Percentiles rank a stretch among this genome's conserved stretches.
phyloP scores from a whole-genome alignment of 2,797 vertebrate species.

The Lacerta viridis region DNA sequence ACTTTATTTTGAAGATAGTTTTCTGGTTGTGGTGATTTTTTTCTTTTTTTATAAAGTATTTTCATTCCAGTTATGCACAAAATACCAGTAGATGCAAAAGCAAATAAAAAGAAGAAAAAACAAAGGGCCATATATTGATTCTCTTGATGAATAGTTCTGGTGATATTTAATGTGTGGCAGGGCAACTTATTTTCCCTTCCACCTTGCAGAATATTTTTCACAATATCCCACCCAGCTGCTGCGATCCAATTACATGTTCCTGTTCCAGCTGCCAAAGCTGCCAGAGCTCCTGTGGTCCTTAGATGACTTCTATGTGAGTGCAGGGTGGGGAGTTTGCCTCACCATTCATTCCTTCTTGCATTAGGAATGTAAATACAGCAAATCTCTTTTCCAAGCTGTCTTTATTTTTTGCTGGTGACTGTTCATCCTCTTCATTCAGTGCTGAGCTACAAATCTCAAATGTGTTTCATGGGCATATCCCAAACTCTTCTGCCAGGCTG shows the following conservation, averaged over 20 bases:
- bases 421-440: neutral
- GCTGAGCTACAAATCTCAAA: neutral
- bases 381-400: too few relatives aligned
- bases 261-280: constrained; percentile 82
- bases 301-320: constrained; percentile 80
- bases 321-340: neutral
- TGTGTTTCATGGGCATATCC: neutral
- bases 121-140: too few relatives aligned
- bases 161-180: neutral
- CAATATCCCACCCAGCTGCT: constrained; percentile 77
- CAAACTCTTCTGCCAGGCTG: neutral
- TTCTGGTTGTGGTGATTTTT: too few relatives aligned
- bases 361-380: neutral
- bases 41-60: too few relatives aligned
- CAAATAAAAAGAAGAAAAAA: too few relatives aligned
- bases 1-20: neutral
- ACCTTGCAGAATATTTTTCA: constrained; percentile 72
- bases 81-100: too few relatives aligned
- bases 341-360: neutral
- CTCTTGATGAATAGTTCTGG: neutral
- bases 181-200: neutral
- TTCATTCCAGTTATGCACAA: too few relatives aligned
- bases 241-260: constrained; percentile 79
- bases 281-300: constrained; percentile 81
- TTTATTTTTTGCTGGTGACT: neutral